Base-by-base conservation (phyloP, 2,888 invertebrate genomes). In the Pristionchus mayeri region DNA sequence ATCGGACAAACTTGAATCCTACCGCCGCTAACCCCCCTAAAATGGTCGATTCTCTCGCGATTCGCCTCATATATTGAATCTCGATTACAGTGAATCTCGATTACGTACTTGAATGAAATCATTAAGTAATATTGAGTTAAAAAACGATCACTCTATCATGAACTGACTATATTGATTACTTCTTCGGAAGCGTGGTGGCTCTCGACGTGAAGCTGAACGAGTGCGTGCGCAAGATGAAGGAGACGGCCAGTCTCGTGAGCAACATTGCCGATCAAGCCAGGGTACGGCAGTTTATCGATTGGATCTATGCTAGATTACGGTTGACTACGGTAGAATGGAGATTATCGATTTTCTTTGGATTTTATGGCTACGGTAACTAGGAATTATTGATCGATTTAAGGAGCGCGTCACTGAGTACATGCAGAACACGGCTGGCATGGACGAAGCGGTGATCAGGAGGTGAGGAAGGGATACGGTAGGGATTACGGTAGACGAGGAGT, bases 141-240 rank as follows among this genome's bases (percentile, higher is more conserved):
- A 18, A 50, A 11, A 50, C 16, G 0, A 52, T 52, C n/a, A 52
- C 52, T 4, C 18, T 50, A 50, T 11, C 50, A 50, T 4, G 18
- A 1, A 50, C 18, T n/a, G n/a, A n/a, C n/a, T n/a, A n/a, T n/a
- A n/a, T n/a, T n/a, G n/a, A n/a, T n/a, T n/a, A n/a, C n/a, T n/a
- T 40, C 44, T 40, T 40, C 76, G 50, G 76, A 16, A 27, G 30
- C 50, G 6, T 78, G 30, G 18, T 78, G 40, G 30, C 30, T 2
- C 40, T 78, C 7, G 76, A 78, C 27, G 30, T n/a, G 76, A 27
- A 21, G 50, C 48, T 78, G 76, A 16, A 9, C 76, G 76, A 78
- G 48, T 50, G 76, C 76, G 76, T 78, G 30, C 76, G 76, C 76
- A 78, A 78, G 50, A 78, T 78, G 76, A 78, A 30, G 30, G 76